Evolutionary conservation across 2,888 invertebrate genomes (phyloP).

Genomic region (Drosophila pseudotakahashii): DNA sequence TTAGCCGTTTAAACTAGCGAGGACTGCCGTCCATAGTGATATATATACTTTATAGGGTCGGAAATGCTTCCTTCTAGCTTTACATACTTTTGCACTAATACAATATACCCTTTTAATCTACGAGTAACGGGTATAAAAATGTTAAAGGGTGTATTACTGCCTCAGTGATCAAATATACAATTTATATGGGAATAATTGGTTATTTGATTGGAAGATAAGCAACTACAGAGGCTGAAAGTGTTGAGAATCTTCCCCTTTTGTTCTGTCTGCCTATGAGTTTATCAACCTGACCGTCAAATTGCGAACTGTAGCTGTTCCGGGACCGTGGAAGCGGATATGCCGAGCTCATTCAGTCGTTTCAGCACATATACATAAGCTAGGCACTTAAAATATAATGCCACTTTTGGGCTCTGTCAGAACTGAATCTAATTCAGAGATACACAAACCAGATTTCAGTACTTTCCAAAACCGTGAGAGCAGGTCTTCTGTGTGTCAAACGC

Average conservation of each 20-base stretch:
- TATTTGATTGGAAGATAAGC: slow-evolving; percentile 38
- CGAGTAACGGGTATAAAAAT: background rate
- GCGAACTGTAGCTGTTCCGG: too few species aligned
- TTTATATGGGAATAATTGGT: slow-evolving; percentile 45
- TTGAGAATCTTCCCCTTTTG: slow-evolving; percentile 20
- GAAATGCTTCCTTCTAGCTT: too few species aligned
- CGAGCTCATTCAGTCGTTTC: background rate
- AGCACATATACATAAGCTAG: slow-evolving; percentile 4
- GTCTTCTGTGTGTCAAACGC: slow-evolving; percentile 2
- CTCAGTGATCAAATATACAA: background rate
- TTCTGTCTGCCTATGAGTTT: slow-evolving; percentile 49
- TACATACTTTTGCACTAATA: too few species aligned
- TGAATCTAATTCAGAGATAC: background rate
- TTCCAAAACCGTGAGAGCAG: slow-evolving; percentile 30
- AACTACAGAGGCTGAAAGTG: slow-evolving; percentile 8
- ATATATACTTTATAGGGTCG: background rate
- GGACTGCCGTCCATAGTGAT: too few species aligned
- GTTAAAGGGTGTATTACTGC: too few species aligned
- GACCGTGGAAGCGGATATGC: too few species aligned
- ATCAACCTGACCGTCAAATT: slow-evolving; percentile 44
- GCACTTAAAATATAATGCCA: background rate
- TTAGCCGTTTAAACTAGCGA: too few species aligned
- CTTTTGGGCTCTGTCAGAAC: background rate
- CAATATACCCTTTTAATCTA: too few species aligned
- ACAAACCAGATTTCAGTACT: slow-evolving; percentile 12